phyloP scores from a whole-genome alignment of 2,888 invertebrate species.

The Saturnia pavonia region DNA sequence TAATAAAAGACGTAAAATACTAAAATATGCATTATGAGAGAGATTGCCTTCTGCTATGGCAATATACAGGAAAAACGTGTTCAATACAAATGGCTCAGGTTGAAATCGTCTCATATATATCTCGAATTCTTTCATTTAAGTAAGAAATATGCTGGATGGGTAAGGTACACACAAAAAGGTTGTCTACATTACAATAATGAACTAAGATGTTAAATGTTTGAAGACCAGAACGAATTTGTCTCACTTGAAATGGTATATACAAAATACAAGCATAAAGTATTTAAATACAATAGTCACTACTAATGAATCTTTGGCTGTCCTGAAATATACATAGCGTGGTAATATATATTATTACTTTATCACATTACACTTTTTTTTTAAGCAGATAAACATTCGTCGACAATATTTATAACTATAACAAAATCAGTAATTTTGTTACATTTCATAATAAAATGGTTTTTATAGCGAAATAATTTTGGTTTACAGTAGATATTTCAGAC shows the following conservation, averaged over 20 bases:
- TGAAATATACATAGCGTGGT: background rate
- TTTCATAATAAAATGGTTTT: background rate
- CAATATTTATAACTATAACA: background rate
- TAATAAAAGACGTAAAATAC: too few species aligned
- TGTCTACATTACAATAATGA: background rate
- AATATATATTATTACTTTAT: background rate
- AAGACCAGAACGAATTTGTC: too few species aligned
- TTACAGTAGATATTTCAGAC: background rate
- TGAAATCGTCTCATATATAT: background rate
- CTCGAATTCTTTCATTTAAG: background rate
- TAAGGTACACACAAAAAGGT: background rate
- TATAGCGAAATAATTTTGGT: background rate
- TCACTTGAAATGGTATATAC: background rate
- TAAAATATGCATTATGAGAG: too few species aligned
- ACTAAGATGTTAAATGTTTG: background rate
- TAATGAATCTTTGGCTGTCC: background rate
- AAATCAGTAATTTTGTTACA: background rate
- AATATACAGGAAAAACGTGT: background rate
- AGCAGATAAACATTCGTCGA: too few species aligned
- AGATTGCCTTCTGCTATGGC: too few species aligned
- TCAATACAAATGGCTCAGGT: background rate
- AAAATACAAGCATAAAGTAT: background rate
- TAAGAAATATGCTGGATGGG: background rate
- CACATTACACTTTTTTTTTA: background rate
- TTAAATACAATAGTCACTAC: background rate